Percentiles rank a stretch among this genome's conserved stretches.
Evolutionary conservation across 2,888 invertebrate species (phyloP).

Genomic region (Apamea crenata): DNA sequence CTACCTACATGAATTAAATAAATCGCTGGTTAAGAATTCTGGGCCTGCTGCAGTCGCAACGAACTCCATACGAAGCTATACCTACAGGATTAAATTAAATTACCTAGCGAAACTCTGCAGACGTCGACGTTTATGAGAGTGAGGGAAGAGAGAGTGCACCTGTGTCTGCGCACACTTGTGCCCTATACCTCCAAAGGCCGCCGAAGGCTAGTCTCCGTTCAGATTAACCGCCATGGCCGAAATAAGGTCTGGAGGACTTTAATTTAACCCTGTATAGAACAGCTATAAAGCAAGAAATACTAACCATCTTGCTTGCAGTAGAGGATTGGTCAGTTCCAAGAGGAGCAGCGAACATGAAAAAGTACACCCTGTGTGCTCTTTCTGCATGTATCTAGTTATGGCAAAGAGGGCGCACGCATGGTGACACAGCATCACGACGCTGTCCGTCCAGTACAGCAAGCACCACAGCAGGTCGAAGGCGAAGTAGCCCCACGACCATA

Average conservation of each 20-base stretch:
- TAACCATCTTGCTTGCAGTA: conserved; percentile 91
- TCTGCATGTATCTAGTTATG: conserved; percentile 88
- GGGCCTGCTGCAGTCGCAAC: not conserved
- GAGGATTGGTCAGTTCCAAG: conserved; percentile 91
- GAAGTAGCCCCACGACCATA: conserved; percentile 91
- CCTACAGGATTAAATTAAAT: not conserved
- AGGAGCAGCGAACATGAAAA: conserved; percentile 89
- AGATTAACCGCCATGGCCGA: not conserved
- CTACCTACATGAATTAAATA: not conserved
- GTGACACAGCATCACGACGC: conserved; percentile 89
- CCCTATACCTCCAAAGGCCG: not conserved
- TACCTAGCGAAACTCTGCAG: not conserved
- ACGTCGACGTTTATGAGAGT: not conserved
- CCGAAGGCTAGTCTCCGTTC: not conserved
- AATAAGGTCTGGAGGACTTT: not conserved
- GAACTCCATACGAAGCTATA: not conserved
- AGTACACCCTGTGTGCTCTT: conserved; percentile 87
- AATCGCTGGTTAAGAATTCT: not conserved
- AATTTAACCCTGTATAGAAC: not conserved
- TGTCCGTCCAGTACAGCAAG: conserved; percentile 87
- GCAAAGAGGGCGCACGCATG: conserved; percentile 88
- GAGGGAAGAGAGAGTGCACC: not conserved
- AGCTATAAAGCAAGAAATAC: conserved; percentile 5
- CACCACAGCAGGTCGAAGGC: conserved; percentile 91
- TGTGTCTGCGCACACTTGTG: not conserved